phyloP scores from a whole-genome alignment of 2,888 invertebrate species.

The Helobdella robusta region DNA sequence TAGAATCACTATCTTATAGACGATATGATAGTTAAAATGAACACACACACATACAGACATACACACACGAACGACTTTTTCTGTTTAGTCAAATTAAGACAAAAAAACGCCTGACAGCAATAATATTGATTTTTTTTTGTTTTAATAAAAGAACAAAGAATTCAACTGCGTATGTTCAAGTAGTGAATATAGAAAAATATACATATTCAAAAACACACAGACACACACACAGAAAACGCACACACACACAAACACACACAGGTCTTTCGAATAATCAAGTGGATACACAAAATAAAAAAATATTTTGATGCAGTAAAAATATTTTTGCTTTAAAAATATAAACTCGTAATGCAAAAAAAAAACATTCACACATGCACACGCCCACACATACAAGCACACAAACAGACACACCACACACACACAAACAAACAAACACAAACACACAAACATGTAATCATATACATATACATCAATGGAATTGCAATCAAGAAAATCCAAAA shows the following conservation, averaged over 20 bases:
- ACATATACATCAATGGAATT: conserved; percentile 11
- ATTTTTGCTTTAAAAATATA: not conserved
- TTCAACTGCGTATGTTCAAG: too few relatives aligned
- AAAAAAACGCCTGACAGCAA: too few relatives aligned
- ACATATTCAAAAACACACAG: too few relatives aligned
- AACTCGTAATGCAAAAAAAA: not conserved
- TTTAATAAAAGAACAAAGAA: too few relatives aligned
- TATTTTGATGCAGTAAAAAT: not conserved
- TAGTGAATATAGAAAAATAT: too few relatives aligned
- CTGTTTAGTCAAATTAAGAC: too few relatives aligned
- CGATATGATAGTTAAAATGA: too few relatives aligned
- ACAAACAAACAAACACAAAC: conserved; percentile 15
- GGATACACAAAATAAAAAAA: not conserved
- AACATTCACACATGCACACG: conserved; percentile 4
- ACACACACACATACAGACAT: too few relatives aligned
- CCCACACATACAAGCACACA: conserved; percentile 15
- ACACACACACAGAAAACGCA: conserved; percentile 12
- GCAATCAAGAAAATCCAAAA: too few relatives aligned
- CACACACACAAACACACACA: conserved; percentile 21
- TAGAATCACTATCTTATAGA: too few relatives aligned
- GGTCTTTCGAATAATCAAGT: not conserved
- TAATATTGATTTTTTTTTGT: too few relatives aligned
- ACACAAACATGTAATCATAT: conserved; percentile 21
- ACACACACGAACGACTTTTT: too few relatives aligned
- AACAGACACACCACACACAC: conserved; percentile 15